A percentile compares a stretch with the other conserved stretches of the same genome.
Conservation (phyloP, 2,113 vertebrate species). For the Piprites chloris region DNA sequence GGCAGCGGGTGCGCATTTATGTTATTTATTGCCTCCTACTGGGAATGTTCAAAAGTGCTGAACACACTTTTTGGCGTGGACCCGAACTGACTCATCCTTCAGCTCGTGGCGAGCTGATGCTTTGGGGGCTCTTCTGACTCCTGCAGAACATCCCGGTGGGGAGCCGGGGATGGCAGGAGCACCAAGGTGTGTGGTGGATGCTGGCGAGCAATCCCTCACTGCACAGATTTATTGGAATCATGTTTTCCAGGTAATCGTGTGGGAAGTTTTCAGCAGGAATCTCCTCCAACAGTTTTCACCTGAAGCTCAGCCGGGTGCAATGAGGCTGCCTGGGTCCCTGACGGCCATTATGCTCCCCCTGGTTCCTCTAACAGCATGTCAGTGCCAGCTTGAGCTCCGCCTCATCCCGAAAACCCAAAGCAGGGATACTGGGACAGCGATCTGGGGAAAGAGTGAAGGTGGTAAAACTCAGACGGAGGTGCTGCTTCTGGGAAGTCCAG, state of each 20-base stretch:
- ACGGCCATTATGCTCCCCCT: not conserved
- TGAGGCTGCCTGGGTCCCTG: accelerated
- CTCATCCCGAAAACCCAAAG: not conserved
- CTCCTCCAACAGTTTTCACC: not conserved
- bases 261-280: not conserved
- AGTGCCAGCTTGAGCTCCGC: not conserved
- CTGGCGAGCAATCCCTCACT: accelerated
- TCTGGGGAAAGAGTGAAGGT: not conserved
- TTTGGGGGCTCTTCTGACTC: not conserved
- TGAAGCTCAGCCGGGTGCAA: not conserved
- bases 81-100: not conserved
- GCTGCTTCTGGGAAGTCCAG: not conserved
- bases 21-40: not conserved
- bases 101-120: accelerated
- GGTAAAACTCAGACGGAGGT: not conserved
- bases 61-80: not conserved
- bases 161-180: accelerated
- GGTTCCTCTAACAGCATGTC: not conserved
- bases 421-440: not conserved
- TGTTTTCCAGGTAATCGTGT: not conserved
- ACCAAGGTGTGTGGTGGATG: accelerated
- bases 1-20: not conserved
- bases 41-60: not conserved
- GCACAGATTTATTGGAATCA: too few species aligned
- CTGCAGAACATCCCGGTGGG: accelerated